Evolutionary conservation across 2,113 vertebrate species (phyloP).

Genomic region (Triplophysa siluroides): DNA sequence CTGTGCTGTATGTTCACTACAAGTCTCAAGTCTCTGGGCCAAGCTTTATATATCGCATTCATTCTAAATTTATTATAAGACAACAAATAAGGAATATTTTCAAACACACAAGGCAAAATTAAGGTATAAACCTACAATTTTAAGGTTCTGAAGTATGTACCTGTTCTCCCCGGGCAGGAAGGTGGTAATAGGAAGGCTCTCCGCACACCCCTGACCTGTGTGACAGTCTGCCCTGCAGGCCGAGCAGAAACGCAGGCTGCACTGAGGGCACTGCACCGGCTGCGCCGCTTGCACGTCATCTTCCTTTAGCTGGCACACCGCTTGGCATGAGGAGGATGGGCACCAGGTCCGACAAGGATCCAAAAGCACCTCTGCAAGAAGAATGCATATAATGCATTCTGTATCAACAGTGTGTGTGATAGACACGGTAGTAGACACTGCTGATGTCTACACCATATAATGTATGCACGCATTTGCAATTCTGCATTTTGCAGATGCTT

Average conservation of each 20-base stretch:
- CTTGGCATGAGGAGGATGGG: conserved; percentile 83
- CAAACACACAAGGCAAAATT: no score
- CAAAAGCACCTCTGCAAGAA: conserved; percentile 79
- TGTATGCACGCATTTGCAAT: not conserved
- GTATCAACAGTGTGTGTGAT: not conserved
- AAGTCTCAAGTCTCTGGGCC: no score
- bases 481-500: not conserved
- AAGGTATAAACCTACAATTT: no score
- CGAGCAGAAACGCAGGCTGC: conserved; percentile 83
- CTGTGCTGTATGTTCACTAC: no score
- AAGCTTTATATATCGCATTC: no score
- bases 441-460: not conserved
- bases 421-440: no score
- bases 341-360: conserved; percentile 88
- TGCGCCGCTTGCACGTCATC: conserved; percentile 74
- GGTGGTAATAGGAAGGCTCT: conserved; percentile 73
- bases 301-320: conserved; percentile 83
- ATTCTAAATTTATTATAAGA: no score
- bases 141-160: conserved; percentile 58
- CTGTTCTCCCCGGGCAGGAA: conserved; percentile 82
- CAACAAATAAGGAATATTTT: no score
- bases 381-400: not conserved
- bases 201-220: conserved; percentile 79
- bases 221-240: conserved; percentile 83
- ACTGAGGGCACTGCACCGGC: conserved; percentile 79